Evolutionary conservation across 2,113 vertebrate genomes (phyloP).

Genomic region (Tachysurus vachellii): DNA sequence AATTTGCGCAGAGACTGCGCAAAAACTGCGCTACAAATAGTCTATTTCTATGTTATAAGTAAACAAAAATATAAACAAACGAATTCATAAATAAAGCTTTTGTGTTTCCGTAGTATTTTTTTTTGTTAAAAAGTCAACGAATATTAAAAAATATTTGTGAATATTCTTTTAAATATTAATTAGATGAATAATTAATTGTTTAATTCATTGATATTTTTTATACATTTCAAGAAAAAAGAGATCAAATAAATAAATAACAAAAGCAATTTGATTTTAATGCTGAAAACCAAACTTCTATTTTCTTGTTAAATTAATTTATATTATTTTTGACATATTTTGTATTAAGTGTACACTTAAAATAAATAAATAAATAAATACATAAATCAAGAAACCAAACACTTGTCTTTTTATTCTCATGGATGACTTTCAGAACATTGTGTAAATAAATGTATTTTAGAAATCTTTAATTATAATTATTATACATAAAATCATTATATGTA

Average conservation of each 20-base stretch:
- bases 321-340: not conserved
- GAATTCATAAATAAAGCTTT: not conserved
- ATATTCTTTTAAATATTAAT: not conserved
- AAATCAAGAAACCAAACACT: too few species aligned
- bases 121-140: not conserved
- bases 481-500: not conserved
- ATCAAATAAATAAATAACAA: not conserved
- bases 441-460: not conserved
- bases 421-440: too few species aligned
- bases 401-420: not conserved
- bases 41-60: not conserved
- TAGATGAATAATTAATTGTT: not conserved
- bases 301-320: too few species aligned
- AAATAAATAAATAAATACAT: not conserved
- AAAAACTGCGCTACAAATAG: not conserved
- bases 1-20: not conserved
- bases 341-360: not conserved
- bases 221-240: not conserved
- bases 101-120: not conserved
- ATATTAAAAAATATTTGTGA: not conserved
- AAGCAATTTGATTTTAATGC: not conserved
- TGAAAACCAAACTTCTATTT: not conserved
- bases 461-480: not conserved
- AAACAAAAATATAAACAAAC: not conserved
- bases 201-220: not conserved